These are phyloP conservation scores for Hapalemur alaotrensis DNA, from an alignment of 2,797 vertebrate genomes.

Conservation along the genomic window DNA sequence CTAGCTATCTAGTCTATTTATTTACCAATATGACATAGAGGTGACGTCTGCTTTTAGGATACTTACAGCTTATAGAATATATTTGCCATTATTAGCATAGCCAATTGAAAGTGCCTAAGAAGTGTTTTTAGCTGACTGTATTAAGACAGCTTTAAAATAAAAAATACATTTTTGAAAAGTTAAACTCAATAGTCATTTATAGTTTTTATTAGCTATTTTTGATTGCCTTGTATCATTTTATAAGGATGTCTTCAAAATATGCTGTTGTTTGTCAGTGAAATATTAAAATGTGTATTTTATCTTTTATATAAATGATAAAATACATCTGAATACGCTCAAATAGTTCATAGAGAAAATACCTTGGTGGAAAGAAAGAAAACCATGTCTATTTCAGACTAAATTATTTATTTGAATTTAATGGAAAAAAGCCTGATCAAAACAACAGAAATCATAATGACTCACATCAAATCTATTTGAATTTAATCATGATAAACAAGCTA, in stretches of 20 bases:
- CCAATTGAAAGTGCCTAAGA: neutral
- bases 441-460: neutral
- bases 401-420: conserved; percentile 4
- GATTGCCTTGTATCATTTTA: neutral
- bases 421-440: neutral
- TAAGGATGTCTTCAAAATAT: neutral
- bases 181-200: neutral
- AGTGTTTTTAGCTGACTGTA: neutral
- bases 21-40: neutral
- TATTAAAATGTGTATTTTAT: neutral
- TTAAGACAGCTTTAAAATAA: neutral
- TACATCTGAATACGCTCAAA: neutral
- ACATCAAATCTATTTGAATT: neutral
- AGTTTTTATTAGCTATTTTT: neutral
- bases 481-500: neutral
- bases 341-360: neutral
- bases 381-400: neutral
- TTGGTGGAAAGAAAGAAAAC: neutral
- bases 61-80: neutral
- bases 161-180: neutral
- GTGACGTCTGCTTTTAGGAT: neutral
- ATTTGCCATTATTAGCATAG: neutral
- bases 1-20: neutral
- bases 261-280: neutral
- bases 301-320: conserved; percentile 4